Evolutionary conservation across 2,113 vertebrate genomes (phyloP).

Genomic region (Colistium nudipinnis): DNA sequence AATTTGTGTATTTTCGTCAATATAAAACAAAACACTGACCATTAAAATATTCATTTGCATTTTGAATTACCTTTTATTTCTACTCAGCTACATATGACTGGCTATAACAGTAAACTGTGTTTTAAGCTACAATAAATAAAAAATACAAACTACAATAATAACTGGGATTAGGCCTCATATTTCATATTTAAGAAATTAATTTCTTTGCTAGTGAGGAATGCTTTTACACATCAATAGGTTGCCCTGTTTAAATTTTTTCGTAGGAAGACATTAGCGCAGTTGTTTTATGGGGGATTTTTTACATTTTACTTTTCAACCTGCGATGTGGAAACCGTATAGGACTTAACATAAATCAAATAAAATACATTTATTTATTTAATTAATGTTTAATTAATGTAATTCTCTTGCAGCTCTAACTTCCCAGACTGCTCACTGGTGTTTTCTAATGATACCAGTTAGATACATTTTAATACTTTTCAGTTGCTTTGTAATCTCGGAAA

Average conservation of each 20-base stretch:
- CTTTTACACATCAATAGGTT: no score
- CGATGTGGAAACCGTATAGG: not conserved
- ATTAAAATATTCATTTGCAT: not conserved
- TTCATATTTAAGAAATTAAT: not conserved
- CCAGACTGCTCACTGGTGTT: not conserved
- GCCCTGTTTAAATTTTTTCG: no score
- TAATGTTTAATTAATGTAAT: not conserved
- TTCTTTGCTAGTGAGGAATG: not conserved
- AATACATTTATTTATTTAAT: no score
- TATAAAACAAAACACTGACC: no score
- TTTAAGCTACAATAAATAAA: not conserved
- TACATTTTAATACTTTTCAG: not conserved
- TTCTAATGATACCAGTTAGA: not conserved
- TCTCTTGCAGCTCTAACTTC: not conserved
- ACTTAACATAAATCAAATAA: not conserved
- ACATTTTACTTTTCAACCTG: not conserved
- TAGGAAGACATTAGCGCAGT: not conserved
- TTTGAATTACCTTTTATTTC: not conserved
- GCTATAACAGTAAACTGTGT: not conserved
- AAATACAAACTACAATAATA: not conserved
- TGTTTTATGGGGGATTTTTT: no score
- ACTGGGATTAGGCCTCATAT: not conserved
- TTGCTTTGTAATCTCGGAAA: not conserved
- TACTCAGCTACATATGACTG: not conserved
- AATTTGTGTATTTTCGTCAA: not conserved